phyloP scores from a whole-genome alignment of 1,140 invertebrate species.

The Gonatopus flavifemur region DNA sequence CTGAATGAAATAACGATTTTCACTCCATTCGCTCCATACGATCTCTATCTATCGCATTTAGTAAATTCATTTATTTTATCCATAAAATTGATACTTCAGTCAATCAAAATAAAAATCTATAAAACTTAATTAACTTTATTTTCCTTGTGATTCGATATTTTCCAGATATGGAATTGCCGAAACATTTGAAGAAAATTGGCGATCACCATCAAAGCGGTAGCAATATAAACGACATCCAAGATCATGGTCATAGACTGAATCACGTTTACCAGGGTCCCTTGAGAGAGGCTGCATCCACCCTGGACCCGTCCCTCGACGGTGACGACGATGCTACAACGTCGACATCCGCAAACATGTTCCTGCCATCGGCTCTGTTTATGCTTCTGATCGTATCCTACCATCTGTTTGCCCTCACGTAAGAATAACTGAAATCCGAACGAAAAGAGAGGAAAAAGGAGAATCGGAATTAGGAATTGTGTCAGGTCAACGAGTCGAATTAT shows the following conservation, averaged over 20 bases:
- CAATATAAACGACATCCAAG: slow-evolving; percentile 22
- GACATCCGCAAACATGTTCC: slow-evolving; percentile 14
- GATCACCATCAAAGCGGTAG: slow-evolving; percentile 21
- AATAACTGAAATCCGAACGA: background rate
- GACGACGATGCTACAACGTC: slow-evolving; percentile 15
- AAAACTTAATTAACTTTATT: too few relatives aligned
- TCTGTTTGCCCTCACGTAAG: slow-evolving; percentile 24
- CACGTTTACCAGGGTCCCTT: slow-evolving; percentile 46
- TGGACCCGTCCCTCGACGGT: slow-evolving; percentile 28
- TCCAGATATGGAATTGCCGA: slow-evolving; percentile 38
- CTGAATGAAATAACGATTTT: too few relatives aligned
- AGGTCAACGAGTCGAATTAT: background rate
- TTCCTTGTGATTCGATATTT: too few relatives aligned
- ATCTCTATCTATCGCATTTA: too few relatives aligned
- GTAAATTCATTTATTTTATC: too few relatives aligned
- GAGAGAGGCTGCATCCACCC: slow-evolving; percentile 42
- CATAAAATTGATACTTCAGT: too few relatives aligned
- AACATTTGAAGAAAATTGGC: slow-evolving; percentile 36
- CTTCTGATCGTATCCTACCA: slow-evolving; percentile 17
- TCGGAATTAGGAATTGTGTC: too few relatives aligned
- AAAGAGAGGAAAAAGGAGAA: background rate
- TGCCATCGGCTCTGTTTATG: slow-evolving; percentile 11
- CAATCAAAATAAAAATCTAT: too few relatives aligned
- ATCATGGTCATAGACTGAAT: slow-evolving; percentile 41
- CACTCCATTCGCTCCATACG: too few relatives aligned